Evolutionary conservation across 2,113 vertebrate genomes (phyloP).

Genomic region (zebrafish (Danio rerio)): DNA sequence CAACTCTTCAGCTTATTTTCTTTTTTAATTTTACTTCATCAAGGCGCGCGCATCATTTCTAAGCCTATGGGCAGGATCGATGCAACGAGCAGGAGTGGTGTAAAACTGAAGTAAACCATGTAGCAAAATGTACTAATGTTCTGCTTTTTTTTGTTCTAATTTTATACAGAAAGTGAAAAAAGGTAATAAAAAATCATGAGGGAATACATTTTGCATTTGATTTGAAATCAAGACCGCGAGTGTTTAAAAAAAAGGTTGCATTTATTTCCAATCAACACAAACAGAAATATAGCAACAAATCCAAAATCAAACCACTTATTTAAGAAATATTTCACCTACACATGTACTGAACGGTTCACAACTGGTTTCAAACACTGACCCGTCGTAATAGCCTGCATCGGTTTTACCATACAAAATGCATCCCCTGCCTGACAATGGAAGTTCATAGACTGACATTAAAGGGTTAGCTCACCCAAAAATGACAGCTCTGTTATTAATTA

Average conservation of each 20-base stretch:
- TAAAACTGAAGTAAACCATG: constrained; percentile 45
- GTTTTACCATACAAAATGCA: background rate
- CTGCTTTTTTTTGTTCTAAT: constrained; percentile 59
- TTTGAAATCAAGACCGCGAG: constrained; percentile 37
- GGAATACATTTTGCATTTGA: constrained; percentile 12
- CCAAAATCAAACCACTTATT: constrained; percentile 80
- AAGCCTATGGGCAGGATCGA: constrained; percentile 11
- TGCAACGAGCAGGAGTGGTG: constrained; percentile 22
- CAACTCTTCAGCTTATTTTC: constrained; percentile 36
- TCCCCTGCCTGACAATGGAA: constrained; percentile 15
- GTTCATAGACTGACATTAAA: constrained; percentile 13
- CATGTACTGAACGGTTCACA: constrained; percentile 56
- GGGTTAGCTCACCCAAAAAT: no score
- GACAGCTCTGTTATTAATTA: no score
- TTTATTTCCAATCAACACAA: constrained; percentile 83
- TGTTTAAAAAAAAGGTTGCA: constrained; percentile 66
- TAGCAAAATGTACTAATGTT: constrained; percentile 58
- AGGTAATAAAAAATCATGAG: constrained; percentile 35
- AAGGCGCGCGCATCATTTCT: constrained; percentile 28
- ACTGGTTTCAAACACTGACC: background rate
- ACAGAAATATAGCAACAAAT: constrained; percentile 84
- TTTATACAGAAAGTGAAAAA: constrained; percentile 56
- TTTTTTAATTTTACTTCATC: constrained; percentile 43
- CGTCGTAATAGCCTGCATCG: background rate
- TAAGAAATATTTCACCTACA: constrained; percentile 43